Base-by-base conservation (phyloP, 2,888 invertebrate genomes). In the Siphonodentalium dalli region DNA sequence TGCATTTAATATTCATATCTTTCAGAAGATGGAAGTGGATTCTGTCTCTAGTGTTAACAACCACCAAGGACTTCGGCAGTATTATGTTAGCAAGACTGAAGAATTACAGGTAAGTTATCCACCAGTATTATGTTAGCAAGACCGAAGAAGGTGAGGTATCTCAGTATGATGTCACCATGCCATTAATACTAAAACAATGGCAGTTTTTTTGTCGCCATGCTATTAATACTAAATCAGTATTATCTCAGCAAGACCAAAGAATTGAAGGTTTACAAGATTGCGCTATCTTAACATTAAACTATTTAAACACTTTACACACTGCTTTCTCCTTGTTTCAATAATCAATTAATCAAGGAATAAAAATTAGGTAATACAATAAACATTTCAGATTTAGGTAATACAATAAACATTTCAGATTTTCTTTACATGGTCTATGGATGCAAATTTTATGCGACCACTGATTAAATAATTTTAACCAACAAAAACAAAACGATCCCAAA, bases 61-160 rank as follows among this genome's bases (percentile, higher is more conserved):
- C 48, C 76, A 72, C 60, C 80, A 80, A 58, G 81, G 81, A n/a
- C 92, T 97, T 78, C 89, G 93, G 61, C 92, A 93, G 0, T 99
- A 99, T 84, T 99, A 97, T 79, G 90, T 94, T 69, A 94, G 95
- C 43, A 98, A 99, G 85, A 97, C 97, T 60, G 98, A 99, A 83
- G 97, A 98, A 82, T 85, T 98, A 21, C 95, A 96, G 82, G 83
- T 84, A 71, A 48, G 15, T 21, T 28, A 20, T 97, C 78, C 89
- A 93, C 61, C 92, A 93, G 0, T 99, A 99, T 84, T 99, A 97
- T 79, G 90, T 94, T 69, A 94, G 95, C 43, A 98, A 99, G 85
- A 97, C 97, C 60, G 98, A 99, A 83, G 97, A 98, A 82, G 85
- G 98, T 21, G 95, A 96, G 82, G 83, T 84, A 71, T 9, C 28